A percentile compares a stretch with the other conserved stretches of the same genome.
Evolutionary conservation across 1,140 invertebrate genomes (phyloP).

Genomic region (Procambarus clarkii): DNA sequence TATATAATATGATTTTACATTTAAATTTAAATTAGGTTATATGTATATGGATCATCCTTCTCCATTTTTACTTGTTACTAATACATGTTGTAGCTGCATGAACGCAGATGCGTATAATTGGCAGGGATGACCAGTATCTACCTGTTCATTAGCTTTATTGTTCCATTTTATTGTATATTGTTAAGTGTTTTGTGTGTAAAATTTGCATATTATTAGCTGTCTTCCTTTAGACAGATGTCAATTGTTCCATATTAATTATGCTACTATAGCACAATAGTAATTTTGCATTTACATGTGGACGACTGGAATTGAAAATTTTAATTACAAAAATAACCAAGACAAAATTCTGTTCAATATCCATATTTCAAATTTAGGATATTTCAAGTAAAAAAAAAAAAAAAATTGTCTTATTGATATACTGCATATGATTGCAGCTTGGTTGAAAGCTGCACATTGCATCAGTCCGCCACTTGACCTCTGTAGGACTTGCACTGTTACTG

Average conservation of each 20-base stretch:
- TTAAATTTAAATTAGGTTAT: neutral
- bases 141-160: neutral
- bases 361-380: neutral
- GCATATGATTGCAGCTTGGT: neutral
- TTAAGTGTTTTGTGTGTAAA: neutral
- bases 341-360: neutral
- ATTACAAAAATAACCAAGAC: neutral
- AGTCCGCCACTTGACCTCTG: conserved; percentile 3
- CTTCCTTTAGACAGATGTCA: neutral
- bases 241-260: neutral
- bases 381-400: neutral
- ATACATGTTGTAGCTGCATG: neutral
- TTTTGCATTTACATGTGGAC: neutral
- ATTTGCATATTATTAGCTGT: conserved; percentile 1
- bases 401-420: neutral
- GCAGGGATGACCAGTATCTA: neutral
- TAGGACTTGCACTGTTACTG: conserved; percentile 10
- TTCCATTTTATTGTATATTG: neutral
- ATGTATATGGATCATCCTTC: neutral
- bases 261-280: neutral
- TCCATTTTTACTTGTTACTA: neutral
- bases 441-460: neutral
- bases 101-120: neutral
- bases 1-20: neutral
- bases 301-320: neutral